Evolutionary conservation across 2,797 vertebrate species (phyloP).

Genomic region (Ctenopoma kingsleyae): DNA sequence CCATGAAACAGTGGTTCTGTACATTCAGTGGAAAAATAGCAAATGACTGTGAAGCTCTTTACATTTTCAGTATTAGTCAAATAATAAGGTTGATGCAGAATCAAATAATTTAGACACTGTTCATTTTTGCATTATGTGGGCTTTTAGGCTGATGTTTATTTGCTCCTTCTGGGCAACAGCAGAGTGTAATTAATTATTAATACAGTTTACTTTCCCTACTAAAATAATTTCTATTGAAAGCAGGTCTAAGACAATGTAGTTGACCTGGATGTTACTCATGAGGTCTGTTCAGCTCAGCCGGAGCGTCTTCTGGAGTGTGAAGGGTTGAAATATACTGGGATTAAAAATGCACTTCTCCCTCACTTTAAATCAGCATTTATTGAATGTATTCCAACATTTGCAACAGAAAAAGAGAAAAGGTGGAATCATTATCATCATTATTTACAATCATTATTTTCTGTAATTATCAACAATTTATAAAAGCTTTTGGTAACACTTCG

Average conservation of each 20-base stretch:
- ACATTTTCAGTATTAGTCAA: background rate
- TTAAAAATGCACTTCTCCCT: conserved; percentile 9
- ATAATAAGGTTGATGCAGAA: conserved; percentile 2
- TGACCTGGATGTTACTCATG: conserved; percentile 52
- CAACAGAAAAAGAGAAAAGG: background rate
- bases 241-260: conserved; percentile 48
- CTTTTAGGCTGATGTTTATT: conserved; percentile 45
- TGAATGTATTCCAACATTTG: conserved; percentile 1
- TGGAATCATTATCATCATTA: too few species aligned
- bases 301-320: conserved; percentile 24
- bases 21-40: background rate
- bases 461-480: too few species aligned
- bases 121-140: conserved; percentile 52
- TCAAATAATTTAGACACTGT: conserved; percentile 17
- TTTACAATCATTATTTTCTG: too few species aligned
- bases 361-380: conserved; percentile 8
- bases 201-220: conserved; percentile 28
- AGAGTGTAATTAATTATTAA: conserved; percentile 62
- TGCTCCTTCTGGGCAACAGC: conserved; percentile 36
- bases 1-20: background rate
- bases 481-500: too few species aligned
- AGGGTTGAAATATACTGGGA: conserved; percentile 5
- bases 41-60: background rate
- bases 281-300: conserved; percentile 41
- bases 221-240: conserved; percentile 51